Base-by-base conservation (phyloP, 2,888 invertebrate species). In the Ormia ochracea region DNA sequence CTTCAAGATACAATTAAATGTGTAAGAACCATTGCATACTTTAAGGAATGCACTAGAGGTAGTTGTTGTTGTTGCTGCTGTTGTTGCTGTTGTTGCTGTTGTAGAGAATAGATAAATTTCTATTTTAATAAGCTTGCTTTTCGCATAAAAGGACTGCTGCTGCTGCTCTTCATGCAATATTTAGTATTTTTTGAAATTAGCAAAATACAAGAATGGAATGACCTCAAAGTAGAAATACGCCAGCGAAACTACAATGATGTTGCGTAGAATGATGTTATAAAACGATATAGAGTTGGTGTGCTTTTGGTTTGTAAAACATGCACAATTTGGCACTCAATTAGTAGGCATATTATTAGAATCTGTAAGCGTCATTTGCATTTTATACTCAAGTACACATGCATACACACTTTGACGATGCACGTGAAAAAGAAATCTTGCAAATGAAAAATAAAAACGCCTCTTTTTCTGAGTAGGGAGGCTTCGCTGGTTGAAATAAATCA, bases 291-390 rank as follows among this genome's bases (percentile, higher is more conserved):
- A 23, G 4, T 23, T 26, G 10, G 52, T 54, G 31, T 12, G 12
- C 12, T 10, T 52, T 26, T 19, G 26, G 48, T 2, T 43, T 52
- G 31, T 10, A 50, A 52, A 54, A 75, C 66, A 59, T 75, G 70
- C 70, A 75, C 63, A 78, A 78, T 68, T 78, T 68, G 79, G 12
- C 70, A 76, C 78, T 82, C 82, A 82, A 82, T 82, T 82, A 82
- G 58, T 52, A 58, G 75, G 76, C 76, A 70, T 69, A 74, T 76
- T 75, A 76, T 78, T 76, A 72, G 81, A 61, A 74, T 72, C 81
- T 78, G 66, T 61, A 70, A 72, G 82, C 85, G 84, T 87, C 84
- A 88, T 88, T 88, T 88, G 86, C 88, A 88, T 88, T 85, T 88
- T 4, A 14, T 66, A 41, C 28, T 26, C 52, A 26, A 52, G 50